Evolutionary conservation across 2,888 invertebrate species (phyloP).

Genomic region (Timandra comae): DNA sequence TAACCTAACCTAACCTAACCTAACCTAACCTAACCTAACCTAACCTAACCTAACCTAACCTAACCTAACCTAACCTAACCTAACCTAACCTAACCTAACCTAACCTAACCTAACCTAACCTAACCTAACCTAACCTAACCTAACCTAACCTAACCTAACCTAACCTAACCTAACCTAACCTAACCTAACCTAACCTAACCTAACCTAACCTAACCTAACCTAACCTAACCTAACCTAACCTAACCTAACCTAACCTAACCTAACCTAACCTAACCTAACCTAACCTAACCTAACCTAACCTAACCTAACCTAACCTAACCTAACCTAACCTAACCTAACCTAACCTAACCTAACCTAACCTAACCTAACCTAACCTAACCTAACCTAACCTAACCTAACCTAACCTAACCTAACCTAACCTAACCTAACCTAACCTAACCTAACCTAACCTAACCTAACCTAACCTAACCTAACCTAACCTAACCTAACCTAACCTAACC

Average conservation of each 20-base stretch:
- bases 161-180: slow-evolving; percentile 19
- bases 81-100: slow-evolving; percentile 19
- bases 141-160: slow-evolving; percentile 18
- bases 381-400: slow-evolving; percentile 1
- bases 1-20: slow-evolving; percentile 18
- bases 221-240: slow-evolving; percentile 21
- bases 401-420: slow-evolving; percentile 1
- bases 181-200: slow-evolving; percentile 19
- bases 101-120: slow-evolving; percentile 15
- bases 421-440: slow-evolving; percentile 4
- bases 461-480: slow-evolving; percentile 11
- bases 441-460: slow-evolving; percentile 10
- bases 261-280: slow-evolving; percentile 1
- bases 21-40: slow-evolving; percentile 20
- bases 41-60: slow-evolving; percentile 20
- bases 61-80: slow-evolving; percentile 16
- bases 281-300: slow-evolving; percentile 1
- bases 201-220: slow-evolving; percentile 19
- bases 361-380: slow-evolving; percentile 1
- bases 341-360: slow-evolving; percentile 2
- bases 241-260: slow-evolving; percentile 15
- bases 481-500: slow-evolving; percentile 11
- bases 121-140: slow-evolving; percentile 19
- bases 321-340: slow-evolving; percentile 1
- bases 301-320: slow-evolving; percentile 1